Evolutionary conservation across 2,888 invertebrate genomes (phyloP).

Genomic region (Chrysolina americana): DNA sequence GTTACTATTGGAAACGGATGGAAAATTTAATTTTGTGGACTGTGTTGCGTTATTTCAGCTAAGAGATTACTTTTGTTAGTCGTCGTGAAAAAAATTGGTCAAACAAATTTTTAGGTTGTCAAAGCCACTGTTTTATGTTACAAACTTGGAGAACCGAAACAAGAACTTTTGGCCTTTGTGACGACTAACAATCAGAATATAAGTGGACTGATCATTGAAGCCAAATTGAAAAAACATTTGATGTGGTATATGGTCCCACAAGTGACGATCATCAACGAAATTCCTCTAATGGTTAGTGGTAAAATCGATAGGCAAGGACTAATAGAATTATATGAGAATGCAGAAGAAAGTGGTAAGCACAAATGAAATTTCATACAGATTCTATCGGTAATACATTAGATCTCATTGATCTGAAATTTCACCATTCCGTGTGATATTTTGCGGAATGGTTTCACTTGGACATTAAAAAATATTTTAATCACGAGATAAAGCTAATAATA

Average conservation of each 20-base stretch:
- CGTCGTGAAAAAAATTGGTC: too few species aligned
- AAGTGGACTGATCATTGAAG: slow-evolving; percentile 77
- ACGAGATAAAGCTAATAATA: too few species aligned
- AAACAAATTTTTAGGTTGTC: slow-evolving; percentile 73
- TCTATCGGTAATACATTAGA: too few species aligned
- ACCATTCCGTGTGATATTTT: too few species aligned
- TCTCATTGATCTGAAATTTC: background rate
- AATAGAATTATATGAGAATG: slow-evolving; percentile 81
- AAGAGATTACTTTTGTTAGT: too few species aligned
- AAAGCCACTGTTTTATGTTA: slow-evolving; percentile 87
- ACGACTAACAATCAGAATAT: slow-evolving; percentile 66
- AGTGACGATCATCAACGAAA: slow-evolving; percentile 78
- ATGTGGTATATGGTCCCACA: slow-evolving; percentile 88
- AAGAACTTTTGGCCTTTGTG: slow-evolving; percentile 81
- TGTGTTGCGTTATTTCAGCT: too few species aligned
- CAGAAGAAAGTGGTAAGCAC: slow-evolving; percentile 77
- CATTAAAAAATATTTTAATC: too few species aligned
- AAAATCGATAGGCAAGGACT: slow-evolving; percentile 88
- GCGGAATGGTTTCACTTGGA: too few species aligned
- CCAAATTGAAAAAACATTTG: slow-evolving; percentile 75
- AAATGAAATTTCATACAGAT: background rate
- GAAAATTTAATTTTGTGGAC: too few species aligned
- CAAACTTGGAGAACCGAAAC: slow-evolving; percentile 80
- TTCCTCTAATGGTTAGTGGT: slow-evolving; percentile 88
- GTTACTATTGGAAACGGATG: too few species aligned